A percentile compares a stretch with the other conserved stretches of the same genome.
These are phyloP conservation scores for Dorcus hopei DNA, from an alignment of 2,888 invertebrate species.

Conservation along the genomic window DNA sequence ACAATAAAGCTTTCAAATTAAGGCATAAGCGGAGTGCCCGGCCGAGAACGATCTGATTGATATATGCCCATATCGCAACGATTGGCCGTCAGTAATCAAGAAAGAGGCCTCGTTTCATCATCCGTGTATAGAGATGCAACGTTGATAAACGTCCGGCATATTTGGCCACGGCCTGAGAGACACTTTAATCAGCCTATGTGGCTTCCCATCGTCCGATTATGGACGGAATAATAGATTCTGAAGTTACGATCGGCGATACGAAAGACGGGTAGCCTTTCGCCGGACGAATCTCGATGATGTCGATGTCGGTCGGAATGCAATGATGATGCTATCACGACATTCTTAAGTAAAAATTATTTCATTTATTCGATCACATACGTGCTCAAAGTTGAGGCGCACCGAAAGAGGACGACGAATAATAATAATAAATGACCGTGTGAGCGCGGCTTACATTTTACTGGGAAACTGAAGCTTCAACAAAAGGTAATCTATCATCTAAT, in stretches of 20 bases:
- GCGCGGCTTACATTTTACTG: too few species aligned
- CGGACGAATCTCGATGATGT: not conserved
- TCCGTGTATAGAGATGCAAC: constrained; percentile 17
- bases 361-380: not conserved
- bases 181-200: constrained; percentile 14
- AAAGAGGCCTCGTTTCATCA: constrained; percentile 9
- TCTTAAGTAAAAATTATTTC: not conserved
- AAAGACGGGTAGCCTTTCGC: constrained; percentile 8
- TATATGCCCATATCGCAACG: constrained; percentile 7
- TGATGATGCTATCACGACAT: constrained; percentile 6
- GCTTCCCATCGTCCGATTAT: constrained; percentile 13
- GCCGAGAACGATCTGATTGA: constrained; percentile 4
- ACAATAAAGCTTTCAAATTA: constrained; percentile 14
- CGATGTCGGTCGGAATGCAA: not conserved
- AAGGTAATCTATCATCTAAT: too few species aligned
- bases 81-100: constrained; percentile 9
- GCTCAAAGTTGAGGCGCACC: too few species aligned
- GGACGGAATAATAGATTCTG: constrained; percentile 13
- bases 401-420: too few species aligned
- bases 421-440: too few species aligned
- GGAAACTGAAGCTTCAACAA: too few species aligned
- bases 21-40: constrained; percentile 1
- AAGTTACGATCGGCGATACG: constrained; percentile 4
- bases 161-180: constrained; percentile 4
- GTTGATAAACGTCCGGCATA: constrained; percentile 10